Percentiles rank a stretch among this genome's conserved stretches.
These are phyloP conservation scores for Peromyscus melanophrys DNA, from an alignment of 2,797 vertebrate genomes.

Conservation along the genomic window DNA sequence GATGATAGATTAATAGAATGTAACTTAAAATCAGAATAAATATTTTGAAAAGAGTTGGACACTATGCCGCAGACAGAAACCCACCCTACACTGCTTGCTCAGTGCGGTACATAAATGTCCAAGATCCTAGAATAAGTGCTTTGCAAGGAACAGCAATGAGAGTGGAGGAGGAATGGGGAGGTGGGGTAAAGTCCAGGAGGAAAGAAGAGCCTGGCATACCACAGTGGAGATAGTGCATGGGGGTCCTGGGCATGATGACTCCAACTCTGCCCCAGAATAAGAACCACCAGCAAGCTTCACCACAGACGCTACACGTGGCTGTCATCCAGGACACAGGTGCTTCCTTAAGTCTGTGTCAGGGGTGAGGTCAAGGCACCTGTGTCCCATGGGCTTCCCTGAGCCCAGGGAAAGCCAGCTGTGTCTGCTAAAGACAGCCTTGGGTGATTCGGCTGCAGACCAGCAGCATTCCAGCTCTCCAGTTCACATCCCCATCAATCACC, in stretches of 20 bases:
- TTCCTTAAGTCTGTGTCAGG: neutral
- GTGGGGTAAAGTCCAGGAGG: neutral
- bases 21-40: neutral
- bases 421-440: neutral
- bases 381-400: neutral
- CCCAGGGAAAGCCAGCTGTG: neutral
- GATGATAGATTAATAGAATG: neutral
- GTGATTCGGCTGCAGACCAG: neutral
- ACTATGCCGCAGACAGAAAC: neutral
- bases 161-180: neutral
- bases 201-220: neutral
- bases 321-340: neutral
- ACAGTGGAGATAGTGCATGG: neutral
- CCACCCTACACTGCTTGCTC: neutral
- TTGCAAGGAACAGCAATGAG: neutral
- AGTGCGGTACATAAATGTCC: neutral
- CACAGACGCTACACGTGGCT: neutral
- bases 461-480: neutral
- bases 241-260: neutral
- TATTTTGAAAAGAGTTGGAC: neutral
- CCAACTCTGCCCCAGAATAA: neutral
- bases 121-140: neutral
- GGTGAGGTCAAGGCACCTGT: neutral
- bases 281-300: neutral
- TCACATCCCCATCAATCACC: neutral